Percentiles rank a stretch among this genome's conserved stretches.
Conservation (phyloP, 2,113 vertebrate genomes). For the Sclerurus mexicanus region DNA sequence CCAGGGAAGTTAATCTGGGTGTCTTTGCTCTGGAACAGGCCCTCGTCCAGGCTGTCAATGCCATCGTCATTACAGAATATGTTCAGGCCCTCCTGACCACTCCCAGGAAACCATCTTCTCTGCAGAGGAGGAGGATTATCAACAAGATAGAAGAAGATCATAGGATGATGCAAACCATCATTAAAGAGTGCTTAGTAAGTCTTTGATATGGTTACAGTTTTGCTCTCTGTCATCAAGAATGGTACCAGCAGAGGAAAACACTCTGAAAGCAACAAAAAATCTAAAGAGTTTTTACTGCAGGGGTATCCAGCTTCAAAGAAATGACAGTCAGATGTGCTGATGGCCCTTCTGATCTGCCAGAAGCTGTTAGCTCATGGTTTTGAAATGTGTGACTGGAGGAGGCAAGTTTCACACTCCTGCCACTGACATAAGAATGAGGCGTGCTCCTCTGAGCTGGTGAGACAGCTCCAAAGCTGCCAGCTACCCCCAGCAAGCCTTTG, state of each 20-base stretch:
- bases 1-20: not conserved
- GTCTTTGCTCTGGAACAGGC: constrained; percentile 27
- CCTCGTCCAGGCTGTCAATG: not conserved
- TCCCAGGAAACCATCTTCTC: constrained; percentile 26
- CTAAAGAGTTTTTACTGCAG: not conserved
- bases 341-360: not conserved
- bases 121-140: constrained; percentile 13
- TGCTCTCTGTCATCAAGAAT: not conserved
- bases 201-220: constrained; percentile 8
- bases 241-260: not conserved
- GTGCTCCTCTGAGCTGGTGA: not conserved
- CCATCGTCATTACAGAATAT: constrained; percentile 35
- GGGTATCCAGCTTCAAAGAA: not conserved
- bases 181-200: constrained; percentile 64
- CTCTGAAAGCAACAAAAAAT: not conserved
- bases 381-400: constrained; percentile 12
- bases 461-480: not conserved
- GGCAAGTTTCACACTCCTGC: not conserved
- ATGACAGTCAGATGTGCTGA: constrained; percentile 8
- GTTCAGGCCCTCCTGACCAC: constrained; percentile 33
- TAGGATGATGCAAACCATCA: not conserved
- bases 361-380: not conserved
- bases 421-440: not conserved
- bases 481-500: not conserved
- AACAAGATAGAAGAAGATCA: constrained; percentile 50